Base-by-base conservation (phyloP, 2,113 vertebrate species). In the Mugil cephalus region DNA sequence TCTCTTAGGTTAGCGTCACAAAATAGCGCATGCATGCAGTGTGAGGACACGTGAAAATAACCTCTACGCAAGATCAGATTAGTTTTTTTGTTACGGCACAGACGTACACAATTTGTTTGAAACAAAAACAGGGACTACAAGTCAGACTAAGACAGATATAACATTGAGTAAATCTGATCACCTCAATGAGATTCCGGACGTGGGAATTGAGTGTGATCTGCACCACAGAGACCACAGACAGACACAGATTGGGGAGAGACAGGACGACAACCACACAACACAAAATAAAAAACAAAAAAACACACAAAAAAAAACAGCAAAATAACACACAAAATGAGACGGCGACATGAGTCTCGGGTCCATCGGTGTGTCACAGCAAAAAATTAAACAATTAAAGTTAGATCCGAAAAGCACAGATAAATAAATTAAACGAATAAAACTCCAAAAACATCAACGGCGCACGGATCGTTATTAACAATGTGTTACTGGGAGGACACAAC, bases 161-260 rank as follows among this genome's bases (percentile, higher is more conserved):
- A 87, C 87, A 87, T 61, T 42, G 82, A 84, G 85, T 91, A 94
- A 86, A 90, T 93, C 79, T 79, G 94, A 92, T 95, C 94, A 94
- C 94, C 95, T 95, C 95, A 87, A 94, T 94, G 87, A 95, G 93
- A 91, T 85, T 94, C 92, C 92, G 92, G 91, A 95, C 91, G 91
- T 96, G 93, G 78, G 91, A 92, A 94, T 93, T 94, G 93, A 95
- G 93, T 85, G 93, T 95, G 94, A 95, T 94, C 95, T 96, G 91
- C 90, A 87, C 91, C 91, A 89, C 79, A 79, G 75, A 89, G 82
- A 89, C 82, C 84, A 81, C 74, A 88, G 36, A 89, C 73, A 90
- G 36, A 89, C 73, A 90, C 75, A 79, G 63, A 68, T 65, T 54
- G 56, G 69, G 75, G 81, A 73, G 82, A 85, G 82, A 88, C 81